Evolutionary conservation across 2,888 invertebrate genomes (phyloP), one percentile per base, ranked within the genome.

Genomic region (Omphaloscelis lunosa): DNA sequence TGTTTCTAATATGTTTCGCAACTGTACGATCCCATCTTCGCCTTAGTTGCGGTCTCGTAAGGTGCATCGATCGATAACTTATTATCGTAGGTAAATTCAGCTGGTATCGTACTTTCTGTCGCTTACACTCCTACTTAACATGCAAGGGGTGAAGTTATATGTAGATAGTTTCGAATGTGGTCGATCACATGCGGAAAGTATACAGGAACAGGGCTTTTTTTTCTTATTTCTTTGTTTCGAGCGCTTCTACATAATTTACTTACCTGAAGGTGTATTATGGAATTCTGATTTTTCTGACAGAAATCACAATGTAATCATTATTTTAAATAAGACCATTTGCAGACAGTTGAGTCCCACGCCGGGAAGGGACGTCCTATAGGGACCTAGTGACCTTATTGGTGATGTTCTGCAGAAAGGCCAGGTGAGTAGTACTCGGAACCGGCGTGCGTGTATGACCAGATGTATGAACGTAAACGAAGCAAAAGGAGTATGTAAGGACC

Each of bases 21-120:
- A 75, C 39, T 66, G 34, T 56, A 53, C 56, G 79, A 39, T 34
- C 4, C 59, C 66, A 58, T 41, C 58, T 73, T 79, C 58, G 58
- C 56, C 6, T 51, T 51, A 41, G 34, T 56, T 67, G 79, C 72
- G 69, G 78, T 59, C 27, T 72, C 65, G 70, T 58, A 82, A 83
- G 79, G 56, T 84, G 84, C 79, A 82, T 53, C 72, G 84, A 83
- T 84, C 83, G 72, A 84, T 83, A 83, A 72, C 62, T 72, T 84
- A 83, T 84, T 83, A 83, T 75, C 81, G 84, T 66, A 75, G 75
- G 80, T 75, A 83, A 83, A 83, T 80, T 84, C 59, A 53, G 48
- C 34, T 41, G 39, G 72, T 84, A 83, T 84, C 75, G 72, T 72
- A 70, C 66, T 73, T 75, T 72, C 53, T 69, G 71, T 69, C 84